A percentile compares a stretch with the other conserved stretches of the same genome.
Evolutionary conservation across 2,888 invertebrate species (phyloP).

Genomic region (Chaitophorus viminalis): DNA sequence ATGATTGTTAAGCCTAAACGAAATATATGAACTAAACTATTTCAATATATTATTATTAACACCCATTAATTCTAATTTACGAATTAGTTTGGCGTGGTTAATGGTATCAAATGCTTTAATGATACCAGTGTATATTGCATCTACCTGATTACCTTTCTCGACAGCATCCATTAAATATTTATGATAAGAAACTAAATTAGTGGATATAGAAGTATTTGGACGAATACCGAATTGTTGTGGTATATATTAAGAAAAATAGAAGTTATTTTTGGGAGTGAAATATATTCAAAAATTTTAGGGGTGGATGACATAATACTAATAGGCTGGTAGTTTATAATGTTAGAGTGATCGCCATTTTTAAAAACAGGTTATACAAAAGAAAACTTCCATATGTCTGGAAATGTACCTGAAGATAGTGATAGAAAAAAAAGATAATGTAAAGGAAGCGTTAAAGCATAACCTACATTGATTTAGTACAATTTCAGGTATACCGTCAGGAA

Average conservation of each 20-base stretch:
- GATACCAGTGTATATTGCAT: neutral
- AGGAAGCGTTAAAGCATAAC: neutral
- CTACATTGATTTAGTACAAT: constrained; percentile 14
- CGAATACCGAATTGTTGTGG: neutral
- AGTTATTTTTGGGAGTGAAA: constrained; percentile 11
- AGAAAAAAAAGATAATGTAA: constrained; percentile 11
- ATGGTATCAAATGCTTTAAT: neutral
- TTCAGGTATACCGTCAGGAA: neutral
- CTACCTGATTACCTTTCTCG: neutral
- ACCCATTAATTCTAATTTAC: constrained; percentile 1
- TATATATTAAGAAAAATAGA: constrained; percentile 8
- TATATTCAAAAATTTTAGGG: constrained; percentile 1
- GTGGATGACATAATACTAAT: constrained; percentile 13
- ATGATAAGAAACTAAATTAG: neutral
- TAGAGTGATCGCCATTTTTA: constrained; percentile 7
- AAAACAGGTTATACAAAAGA: constrained; percentile 2
- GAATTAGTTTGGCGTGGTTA: neutral
- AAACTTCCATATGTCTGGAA: constrained; percentile 2
- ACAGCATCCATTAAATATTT: neutral
- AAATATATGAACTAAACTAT: neutral
- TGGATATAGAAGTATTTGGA: neutral
- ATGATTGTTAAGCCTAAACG: neutral
- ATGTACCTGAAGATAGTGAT: neutral
- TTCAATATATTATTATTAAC: neutral
- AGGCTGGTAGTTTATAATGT: constrained; percentile 12